Conservation (phyloP, 2,113 vertebrate genomes). For the Scalopus aquaticus region DNA sequence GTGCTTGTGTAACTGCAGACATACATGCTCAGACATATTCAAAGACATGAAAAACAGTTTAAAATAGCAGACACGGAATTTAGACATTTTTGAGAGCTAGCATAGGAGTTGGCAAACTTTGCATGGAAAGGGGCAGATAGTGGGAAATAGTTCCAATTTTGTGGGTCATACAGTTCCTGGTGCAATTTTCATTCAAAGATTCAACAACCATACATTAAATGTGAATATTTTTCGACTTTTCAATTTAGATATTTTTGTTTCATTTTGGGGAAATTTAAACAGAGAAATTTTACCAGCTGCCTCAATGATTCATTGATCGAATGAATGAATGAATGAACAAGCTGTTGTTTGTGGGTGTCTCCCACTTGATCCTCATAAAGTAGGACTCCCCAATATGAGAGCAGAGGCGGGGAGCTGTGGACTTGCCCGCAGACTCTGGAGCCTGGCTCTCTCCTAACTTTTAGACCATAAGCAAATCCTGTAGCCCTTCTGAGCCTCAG, state of each 20-base stretch:
- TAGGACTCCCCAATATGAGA: accelerated
- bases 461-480: neutral
- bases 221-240: neutral
- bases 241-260: neutral
- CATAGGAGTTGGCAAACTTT: neutral
- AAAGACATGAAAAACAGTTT: neutral
- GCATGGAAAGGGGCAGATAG: neutral
- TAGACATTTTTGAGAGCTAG: neutral
- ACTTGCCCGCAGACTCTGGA: neutral
- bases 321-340: neutral
- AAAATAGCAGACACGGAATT: neutral
- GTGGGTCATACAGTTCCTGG: neutral
- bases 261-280: neutral
- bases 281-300: too few species aligned
- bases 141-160: neutral
- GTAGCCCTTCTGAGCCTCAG: neutral
- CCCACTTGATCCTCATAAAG: neutral
- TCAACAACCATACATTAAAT: neutral
- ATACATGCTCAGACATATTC: neutral
- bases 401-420: too few species aligned
- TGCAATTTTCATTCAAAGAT: neutral
- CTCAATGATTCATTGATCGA: neutral
- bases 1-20: neutral
- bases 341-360: neutral
- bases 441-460: neutral